Evolutionary conservation across 2,113 vertebrate species (phyloP).

Genomic region (Aegithalos caudatus): DNA sequence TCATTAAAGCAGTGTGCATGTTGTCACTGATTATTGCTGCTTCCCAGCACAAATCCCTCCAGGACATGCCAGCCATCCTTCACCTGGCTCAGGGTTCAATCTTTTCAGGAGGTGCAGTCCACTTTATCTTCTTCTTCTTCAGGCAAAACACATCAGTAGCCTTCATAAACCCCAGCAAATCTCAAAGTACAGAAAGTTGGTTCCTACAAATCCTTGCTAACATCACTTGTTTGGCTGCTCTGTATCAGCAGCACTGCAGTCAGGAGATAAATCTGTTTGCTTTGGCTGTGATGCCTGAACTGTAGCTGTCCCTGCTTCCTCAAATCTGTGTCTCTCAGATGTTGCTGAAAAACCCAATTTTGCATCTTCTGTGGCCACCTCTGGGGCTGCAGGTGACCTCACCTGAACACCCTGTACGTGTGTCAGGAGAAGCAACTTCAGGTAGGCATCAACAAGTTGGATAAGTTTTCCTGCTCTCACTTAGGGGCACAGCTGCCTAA

Average conservation of each 20-base stretch:
- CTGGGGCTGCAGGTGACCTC: neutral
- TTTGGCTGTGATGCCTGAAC: too few relatives aligned
- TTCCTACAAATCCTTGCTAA: neutral
- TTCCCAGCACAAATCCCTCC: neutral
- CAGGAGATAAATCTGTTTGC: neutral
- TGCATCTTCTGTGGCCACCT: neutral
- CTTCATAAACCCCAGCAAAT: neutral
- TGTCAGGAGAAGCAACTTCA: neutral
- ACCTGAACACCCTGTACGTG: accelerated
- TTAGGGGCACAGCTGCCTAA: neutral
- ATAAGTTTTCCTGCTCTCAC: neutral
- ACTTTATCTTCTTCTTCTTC: neutral
- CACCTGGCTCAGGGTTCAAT: neutral
- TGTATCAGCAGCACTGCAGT: neutral
- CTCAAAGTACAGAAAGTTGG: neutral
- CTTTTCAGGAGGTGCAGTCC: neutral
- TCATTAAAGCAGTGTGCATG: neutral
- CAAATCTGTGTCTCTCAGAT: neutral
- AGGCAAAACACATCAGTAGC: neutral
- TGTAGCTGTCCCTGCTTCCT: neutral
- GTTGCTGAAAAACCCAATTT: neutral
- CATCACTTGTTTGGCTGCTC: neutral
- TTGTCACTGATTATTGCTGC: neutral
- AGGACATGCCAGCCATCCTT: neutral
- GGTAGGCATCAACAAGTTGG: accelerated